Base-by-base conservation (phyloP, 2,888 invertebrate species). In the Dryobotodes eremita region DNA sequence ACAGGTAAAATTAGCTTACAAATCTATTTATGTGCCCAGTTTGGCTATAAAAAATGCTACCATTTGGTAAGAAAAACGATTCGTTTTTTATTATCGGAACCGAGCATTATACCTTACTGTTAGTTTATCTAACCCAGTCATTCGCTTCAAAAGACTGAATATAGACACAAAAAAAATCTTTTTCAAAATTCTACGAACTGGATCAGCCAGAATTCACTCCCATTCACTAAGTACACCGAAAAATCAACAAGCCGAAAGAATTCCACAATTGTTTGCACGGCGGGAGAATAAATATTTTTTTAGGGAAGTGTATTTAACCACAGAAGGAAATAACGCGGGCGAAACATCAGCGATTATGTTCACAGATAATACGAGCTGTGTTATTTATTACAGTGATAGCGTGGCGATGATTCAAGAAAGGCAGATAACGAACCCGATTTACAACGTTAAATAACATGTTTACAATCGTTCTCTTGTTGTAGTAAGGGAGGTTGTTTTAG, bases 351-450 rank as follows among this genome's bases (percentile, higher is more conserved):
- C 92, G 96, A 95, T 95, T 94, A 94, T 94, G 94, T 92, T 93
- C 91, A 85, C 86, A 93, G 96, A 96, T 96, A 96, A 93, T 93
- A 93, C 93, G 89, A 89, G 20, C 87, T 85, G 85, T 72, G 93
- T 95, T 94, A 96, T 96, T 96, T 96, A 96, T 94, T 89, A 91
- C 88, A 82, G 88, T 90, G 96, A 96, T 96, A 96, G 94, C 93
- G 89, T 87, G 90, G 92, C 95, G 94, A 96, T 96, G 96, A 96
- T 96, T 96, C 95, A 96, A 95, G 94, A 92, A 94, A 92, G 90
- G 83, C 85, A 94, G 95, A 96, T 96, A 95, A 95, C 93, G 91
- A 91, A 91, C 89, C 90, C 93, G 91, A 94, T 95, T 94, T 94
- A 94, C 93, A 92, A 91, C 92, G 89, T 88, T 93, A 94, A 95